Percentiles rank a stretch among this genome's conserved stretches.
Evolutionary conservation across 2,113 vertebrate species (phyloP).

Genomic region (Paralichthys olivaceus): DNA sequence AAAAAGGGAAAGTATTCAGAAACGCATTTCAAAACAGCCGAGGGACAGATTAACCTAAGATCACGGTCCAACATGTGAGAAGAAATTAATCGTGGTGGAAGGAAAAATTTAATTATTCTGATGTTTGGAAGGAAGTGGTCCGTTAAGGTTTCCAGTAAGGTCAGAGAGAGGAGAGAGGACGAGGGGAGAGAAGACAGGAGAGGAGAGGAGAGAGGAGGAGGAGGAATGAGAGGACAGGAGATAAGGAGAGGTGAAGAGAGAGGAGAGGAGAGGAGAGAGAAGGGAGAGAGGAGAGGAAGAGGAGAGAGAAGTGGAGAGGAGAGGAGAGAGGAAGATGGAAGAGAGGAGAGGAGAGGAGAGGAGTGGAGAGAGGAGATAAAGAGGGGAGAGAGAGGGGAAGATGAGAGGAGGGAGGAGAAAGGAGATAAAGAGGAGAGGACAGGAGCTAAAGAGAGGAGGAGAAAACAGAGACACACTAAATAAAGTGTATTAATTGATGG

Average conservation of each 20-base stretch:
- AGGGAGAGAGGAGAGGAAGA: too few species aligned
- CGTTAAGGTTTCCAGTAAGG: constrained; percentile 11
- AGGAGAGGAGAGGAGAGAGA: not conserved
- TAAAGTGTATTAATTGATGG: constrained; percentile 1
- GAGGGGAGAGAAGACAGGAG: too few species aligned
- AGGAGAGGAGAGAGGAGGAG: too few species aligned
- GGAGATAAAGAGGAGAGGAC: too few species aligned
- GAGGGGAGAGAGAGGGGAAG: too few species aligned
- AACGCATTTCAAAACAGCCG: constrained; percentile 57
- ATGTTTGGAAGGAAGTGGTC: constrained; percentile 15
- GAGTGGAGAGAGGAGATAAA: not conserved
- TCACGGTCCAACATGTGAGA: constrained; percentile 40
- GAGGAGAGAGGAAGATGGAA: too few species aligned
- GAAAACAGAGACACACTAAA: constrained; percentile 12
- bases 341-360: too few species aligned
- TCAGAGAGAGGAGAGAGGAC: not conserved
- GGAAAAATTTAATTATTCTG: constrained; percentile 25
- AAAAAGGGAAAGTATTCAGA: constrained; percentile 35
- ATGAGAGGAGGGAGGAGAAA: too few species aligned
- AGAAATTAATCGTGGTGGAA: constrained; percentile 42
- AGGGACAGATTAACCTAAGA: constrained; percentile 50
- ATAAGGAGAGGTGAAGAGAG: not conserved
- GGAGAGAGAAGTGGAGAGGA: too few species aligned
- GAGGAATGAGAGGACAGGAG: too few species aligned
- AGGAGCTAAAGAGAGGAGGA: too few species aligned